phyloP scores from a whole-genome alignment of 2,113 vertebrate species.

The Nothocercus nigrocapillus region DNA sequence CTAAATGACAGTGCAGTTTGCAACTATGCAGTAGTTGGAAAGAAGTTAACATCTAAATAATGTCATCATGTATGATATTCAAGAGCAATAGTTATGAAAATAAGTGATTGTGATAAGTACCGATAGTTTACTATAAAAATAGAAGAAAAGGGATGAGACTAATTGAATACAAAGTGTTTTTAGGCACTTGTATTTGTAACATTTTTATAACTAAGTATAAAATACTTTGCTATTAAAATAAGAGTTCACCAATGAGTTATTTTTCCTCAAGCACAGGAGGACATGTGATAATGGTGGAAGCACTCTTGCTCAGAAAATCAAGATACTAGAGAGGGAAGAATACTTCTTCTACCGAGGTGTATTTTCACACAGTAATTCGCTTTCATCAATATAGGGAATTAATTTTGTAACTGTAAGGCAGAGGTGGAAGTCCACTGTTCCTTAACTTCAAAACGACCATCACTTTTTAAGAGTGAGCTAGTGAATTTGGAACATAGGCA shows the following conservation, averaged over 20 bases:
- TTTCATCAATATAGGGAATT: background rate
- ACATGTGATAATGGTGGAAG: background rate
- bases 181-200: slow-evolving; percentile 19
- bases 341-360: background rate
- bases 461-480: background rate
- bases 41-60: no score
- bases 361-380: background rate
- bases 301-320: background rate
- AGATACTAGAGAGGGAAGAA: background rate
- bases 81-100: background rate
- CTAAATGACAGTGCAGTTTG: background rate
- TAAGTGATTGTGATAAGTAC: background rate
- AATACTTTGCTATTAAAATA: slow-evolving; percentile 41
- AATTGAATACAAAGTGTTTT: background rate
- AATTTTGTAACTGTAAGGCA: background rate
- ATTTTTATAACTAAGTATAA: slow-evolving; percentile 33
- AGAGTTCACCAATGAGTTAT: background rate
- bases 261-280: slow-evolving; percentile 3
- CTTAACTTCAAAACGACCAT: background rate
- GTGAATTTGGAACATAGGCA: background rate
- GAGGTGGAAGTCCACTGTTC: background rate
- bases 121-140: background rate
- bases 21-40: background rate
- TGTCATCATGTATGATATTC: background rate
- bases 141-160: background rate